phyloP scores from a whole-genome alignment of 2,797 vertebrate genomes.

The Coreius guichenoti region DNA sequence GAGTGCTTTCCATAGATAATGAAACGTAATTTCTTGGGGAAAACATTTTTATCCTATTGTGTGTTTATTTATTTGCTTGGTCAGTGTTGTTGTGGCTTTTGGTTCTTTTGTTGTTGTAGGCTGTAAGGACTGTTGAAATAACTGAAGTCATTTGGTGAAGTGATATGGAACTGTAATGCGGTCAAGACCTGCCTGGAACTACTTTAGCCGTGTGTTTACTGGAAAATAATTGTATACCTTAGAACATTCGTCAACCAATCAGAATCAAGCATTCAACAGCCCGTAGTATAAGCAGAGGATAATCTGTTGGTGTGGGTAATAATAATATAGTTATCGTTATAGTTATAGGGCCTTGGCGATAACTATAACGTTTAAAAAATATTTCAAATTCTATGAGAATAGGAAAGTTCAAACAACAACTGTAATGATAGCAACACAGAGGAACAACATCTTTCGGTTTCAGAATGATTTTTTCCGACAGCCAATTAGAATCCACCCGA shows the following conservation, averaged over 20 bases:
- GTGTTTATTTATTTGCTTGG: too few species aligned
- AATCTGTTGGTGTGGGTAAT: neutral
- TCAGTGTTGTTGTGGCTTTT: too few species aligned
- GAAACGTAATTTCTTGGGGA: too few species aligned
- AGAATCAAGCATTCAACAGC: neutral
- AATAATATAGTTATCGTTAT: neutral
- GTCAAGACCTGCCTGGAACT: neutral
- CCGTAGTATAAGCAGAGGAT: neutral
- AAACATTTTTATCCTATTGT: too few species aligned
- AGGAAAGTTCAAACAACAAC: neutral
- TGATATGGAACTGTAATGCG: neutral
- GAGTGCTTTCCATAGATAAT: too few species aligned
- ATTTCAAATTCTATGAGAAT: neutral
- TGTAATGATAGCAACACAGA: neutral
- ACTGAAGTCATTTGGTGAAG: neutral
- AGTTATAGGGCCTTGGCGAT: too few species aligned
- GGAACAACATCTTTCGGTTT: neutral
- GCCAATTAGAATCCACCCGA: neutral
- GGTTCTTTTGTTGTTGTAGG: neutral
- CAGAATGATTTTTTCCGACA: neutral
- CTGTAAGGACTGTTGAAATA: too few species aligned
- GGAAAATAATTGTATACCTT: neutral
- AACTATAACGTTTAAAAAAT: too few species aligned
- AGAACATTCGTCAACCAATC: neutral
- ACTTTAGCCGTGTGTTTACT: neutral